These are phyloP conservation scores for Tanytarsus gracilentus DNA, from an alignment of 2,888 invertebrate genomes.

Conservation along the genomic window DNA sequence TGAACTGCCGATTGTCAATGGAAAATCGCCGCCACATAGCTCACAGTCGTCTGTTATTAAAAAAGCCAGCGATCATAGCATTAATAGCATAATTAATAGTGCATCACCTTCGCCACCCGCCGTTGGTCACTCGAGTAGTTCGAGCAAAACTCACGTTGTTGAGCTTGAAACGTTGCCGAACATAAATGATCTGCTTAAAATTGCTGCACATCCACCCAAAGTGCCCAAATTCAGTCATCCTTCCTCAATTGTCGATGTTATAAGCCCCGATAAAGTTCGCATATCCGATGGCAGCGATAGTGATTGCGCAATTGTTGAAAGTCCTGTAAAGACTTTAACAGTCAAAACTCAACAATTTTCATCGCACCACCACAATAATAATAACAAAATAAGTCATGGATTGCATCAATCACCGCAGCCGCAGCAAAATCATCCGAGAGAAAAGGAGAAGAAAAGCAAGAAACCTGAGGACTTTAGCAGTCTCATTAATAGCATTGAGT, in stretches of 20 bases:
- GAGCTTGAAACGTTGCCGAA: slow-evolving; percentile 2
- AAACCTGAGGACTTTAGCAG: background rate
- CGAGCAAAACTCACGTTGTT: background rate
- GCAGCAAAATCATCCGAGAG: background rate
- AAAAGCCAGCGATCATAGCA: slow-evolving; percentile 38
- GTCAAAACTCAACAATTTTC: slow-evolving; percentile 1
- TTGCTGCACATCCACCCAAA: background rate
- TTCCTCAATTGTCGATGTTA: background rate
- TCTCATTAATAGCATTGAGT: background rate
- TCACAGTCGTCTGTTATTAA: slow-evolving; percentile 5
- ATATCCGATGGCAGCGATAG: slow-evolving; percentile 38
- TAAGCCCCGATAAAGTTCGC: background rate
- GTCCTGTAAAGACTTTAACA: background rate
- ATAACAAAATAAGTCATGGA: background rate
- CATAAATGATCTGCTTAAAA: slow-evolving; percentile 6
- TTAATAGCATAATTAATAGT: slow-evolving; percentile 39
- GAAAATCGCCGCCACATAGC: background rate
- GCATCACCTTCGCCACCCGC: slow-evolving; percentile 31
- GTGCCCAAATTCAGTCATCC: background rate
- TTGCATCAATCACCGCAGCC: too few relatives aligned
- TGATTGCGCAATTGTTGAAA: slow-evolving; percentile 40
- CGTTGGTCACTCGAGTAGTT: too few relatives aligned
- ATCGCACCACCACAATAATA: background rate
- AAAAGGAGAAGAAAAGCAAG: background rate
- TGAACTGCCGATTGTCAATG: background rate